Conservation (phyloP, 2,797 vertebrate species). For the Hydrolagus colliei region DNA sequence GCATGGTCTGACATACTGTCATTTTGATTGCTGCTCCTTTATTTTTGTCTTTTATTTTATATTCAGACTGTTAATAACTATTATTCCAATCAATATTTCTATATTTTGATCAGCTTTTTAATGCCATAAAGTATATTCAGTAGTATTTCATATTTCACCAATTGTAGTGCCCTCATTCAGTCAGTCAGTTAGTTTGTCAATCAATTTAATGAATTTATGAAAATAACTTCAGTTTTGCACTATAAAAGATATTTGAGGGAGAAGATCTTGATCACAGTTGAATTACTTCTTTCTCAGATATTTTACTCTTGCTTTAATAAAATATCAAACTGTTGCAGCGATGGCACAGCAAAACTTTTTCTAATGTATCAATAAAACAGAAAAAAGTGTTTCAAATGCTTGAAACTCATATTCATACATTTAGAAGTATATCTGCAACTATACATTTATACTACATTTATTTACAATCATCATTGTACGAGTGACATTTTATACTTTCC, state of each 20-base stretch:
- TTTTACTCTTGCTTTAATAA: slow-evolving; percentile 24
- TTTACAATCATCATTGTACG: slow-evolving; percentile 1
- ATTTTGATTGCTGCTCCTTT: slow-evolving; percentile 57
- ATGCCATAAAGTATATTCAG: slow-evolving; percentile 42
- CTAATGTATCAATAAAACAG: neutral
- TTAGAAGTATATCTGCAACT: neutral
- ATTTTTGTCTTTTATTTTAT: slow-evolving; percentile 43
- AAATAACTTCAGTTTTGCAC: slow-evolving; percentile 17
- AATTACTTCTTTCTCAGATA: slow-evolving; percentile 38
- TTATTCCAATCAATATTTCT: slow-evolving; percentile 43
- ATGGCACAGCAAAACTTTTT: neutral
- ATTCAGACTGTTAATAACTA: slow-evolving; percentile 63
- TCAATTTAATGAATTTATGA: slow-evolving; percentile 27
- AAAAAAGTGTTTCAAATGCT: neutral
- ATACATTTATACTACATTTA: neutral
- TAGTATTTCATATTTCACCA: slow-evolving; percentile 12
- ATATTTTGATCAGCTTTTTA: slow-evolving; percentile 44
- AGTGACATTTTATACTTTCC: neutral
- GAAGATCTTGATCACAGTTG: slow-evolving; percentile 50
- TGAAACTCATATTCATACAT: slow-evolving; percentile 2
- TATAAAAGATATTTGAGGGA: slow-evolving; percentile 17
- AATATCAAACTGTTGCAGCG: neutral
- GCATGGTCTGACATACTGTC: slow-evolving; percentile 51
- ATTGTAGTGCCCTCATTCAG: neutral
- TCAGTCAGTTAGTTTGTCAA: slow-evolving; percentile 13